These are phyloP conservation scores for Monomorium pharaonis DNA, from an alignment of 1,140 invertebrate species.

Conservation along the genomic window DNA sequence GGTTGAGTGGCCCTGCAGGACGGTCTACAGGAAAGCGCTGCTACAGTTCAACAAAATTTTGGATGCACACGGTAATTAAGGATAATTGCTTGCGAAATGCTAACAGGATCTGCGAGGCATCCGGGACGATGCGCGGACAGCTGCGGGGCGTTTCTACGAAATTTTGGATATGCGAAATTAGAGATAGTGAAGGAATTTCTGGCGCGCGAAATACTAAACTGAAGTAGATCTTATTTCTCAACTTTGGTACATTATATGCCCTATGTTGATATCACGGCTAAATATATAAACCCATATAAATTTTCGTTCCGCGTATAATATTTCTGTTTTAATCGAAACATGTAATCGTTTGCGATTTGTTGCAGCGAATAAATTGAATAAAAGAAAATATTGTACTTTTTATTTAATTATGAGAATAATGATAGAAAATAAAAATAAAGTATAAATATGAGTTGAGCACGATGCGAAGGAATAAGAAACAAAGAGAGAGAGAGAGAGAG, in stretches of 20 bases:
- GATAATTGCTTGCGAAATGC: slow-evolving; percentile 57
- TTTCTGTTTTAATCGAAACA: neutral
- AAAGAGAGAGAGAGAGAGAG: neutral
- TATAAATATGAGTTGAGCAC: neutral
- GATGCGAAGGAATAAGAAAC: neutral
- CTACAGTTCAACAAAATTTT: slow-evolving; percentile 50
- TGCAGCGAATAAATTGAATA: neutral
- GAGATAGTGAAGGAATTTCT: neutral
- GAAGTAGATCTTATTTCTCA: neutral
- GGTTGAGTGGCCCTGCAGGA: slow-evolving; percentile 47
- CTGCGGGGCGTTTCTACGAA: slow-evolving; percentile 33
- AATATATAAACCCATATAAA: neutral
- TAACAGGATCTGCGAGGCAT: slow-evolving; percentile 40
- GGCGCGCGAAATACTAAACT: neutral
- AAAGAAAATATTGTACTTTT: neutral
- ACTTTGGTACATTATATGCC: neutral
- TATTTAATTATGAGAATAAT: neutral
- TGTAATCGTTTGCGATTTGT: neutral
- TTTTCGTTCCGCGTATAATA: neutral
- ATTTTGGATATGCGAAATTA: slow-evolving; percentile 38
- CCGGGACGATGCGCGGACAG: slow-evolving; percentile 7
- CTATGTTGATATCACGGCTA: neutral
- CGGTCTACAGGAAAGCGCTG: slow-evolving; percentile 22
- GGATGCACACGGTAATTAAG: slow-evolving; percentile 52
- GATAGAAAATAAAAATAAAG: neutral